These are phyloP conservation scores for Eremophila alpestris DNA, from an alignment of 2,797 vertebrate species.

Conservation along the genomic window DNA sequence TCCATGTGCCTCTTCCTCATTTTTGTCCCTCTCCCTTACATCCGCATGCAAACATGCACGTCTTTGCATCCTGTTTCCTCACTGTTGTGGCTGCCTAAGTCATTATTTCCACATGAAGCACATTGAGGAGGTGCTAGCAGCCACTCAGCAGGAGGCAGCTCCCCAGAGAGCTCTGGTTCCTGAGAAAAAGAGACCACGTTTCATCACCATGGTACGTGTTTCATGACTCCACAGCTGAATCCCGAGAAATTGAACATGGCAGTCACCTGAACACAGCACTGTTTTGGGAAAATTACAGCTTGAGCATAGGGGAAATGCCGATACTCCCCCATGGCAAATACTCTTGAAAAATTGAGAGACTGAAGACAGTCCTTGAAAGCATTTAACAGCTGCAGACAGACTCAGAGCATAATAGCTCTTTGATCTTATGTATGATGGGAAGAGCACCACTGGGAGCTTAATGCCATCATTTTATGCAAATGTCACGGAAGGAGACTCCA, in stretches of 20 bases:
- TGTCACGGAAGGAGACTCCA: neutral
- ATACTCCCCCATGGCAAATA: neutral
- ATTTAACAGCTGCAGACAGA: constrained; percentile 15
- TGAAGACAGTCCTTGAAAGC: neutral
- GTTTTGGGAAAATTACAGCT: neutral
- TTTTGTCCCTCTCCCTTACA: neutral
- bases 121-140: neutral
- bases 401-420: constrained; percentile 33
- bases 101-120: neutral
- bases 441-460: constrained; percentile 30
- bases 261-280: rapidly evolving
- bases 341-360: neutral
- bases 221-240: neutral
- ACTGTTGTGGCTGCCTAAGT: neutral
- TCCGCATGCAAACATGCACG: neutral
- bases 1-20: neutral
- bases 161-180: neutral
- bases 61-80: neutral
- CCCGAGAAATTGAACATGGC: neutral
- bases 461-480: constrained; percentile 43
- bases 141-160: neutral
- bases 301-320: neutral
- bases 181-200: neutral
- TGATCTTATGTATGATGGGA: constrained; percentile 12
- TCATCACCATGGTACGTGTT: neutral